Evolutionary conservation across 2,888 invertebrate species (phyloP).

Genomic region (Mimachlamys varia): DNA sequence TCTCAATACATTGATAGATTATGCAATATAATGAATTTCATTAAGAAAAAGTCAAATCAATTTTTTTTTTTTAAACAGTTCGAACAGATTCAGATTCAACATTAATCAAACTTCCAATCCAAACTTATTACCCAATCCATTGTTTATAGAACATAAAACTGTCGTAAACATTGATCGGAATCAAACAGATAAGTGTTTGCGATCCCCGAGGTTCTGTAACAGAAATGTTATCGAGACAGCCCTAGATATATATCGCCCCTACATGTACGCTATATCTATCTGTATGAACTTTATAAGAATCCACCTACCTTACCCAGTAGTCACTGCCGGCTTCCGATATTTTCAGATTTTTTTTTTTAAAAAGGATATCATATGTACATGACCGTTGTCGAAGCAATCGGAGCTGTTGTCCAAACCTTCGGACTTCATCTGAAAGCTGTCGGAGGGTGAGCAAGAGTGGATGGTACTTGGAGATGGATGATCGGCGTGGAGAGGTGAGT

Average conservation of each 20-base stretch:
- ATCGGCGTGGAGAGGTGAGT: slow-evolving; percentile 70
- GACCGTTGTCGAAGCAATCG: slow-evolving; percentile 61
- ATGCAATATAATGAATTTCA: too few species aligned
- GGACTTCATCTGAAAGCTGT: slow-evolving; percentile 63
- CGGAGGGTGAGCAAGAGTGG: slow-evolving; percentile 63
- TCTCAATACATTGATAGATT: too few species aligned
- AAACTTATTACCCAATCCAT: background rate
- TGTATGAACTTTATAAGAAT: background rate
- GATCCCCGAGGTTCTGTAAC: background rate
- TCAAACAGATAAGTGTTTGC: background rate
- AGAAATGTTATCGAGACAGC: background rate
- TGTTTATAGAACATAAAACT: background rate
- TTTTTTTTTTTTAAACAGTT: background rate
- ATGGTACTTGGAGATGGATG: slow-evolving; percentile 71
- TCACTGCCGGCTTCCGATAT: background rate
- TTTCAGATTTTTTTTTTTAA: slow-evolving; percentile 36
- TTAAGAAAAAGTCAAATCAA: background rate
- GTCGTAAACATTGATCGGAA: background rate
- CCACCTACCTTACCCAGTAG: background rate
- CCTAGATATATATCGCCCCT: background rate
- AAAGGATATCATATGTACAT: slow-evolving; percentile 76
- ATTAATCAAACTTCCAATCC: background rate
- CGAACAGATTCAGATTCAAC: background rate
- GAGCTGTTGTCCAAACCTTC: slow-evolving; percentile 65
- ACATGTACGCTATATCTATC: background rate